Conservation (phyloP, 2,888 invertebrate genomes). For the Laothoe populi region DNA sequence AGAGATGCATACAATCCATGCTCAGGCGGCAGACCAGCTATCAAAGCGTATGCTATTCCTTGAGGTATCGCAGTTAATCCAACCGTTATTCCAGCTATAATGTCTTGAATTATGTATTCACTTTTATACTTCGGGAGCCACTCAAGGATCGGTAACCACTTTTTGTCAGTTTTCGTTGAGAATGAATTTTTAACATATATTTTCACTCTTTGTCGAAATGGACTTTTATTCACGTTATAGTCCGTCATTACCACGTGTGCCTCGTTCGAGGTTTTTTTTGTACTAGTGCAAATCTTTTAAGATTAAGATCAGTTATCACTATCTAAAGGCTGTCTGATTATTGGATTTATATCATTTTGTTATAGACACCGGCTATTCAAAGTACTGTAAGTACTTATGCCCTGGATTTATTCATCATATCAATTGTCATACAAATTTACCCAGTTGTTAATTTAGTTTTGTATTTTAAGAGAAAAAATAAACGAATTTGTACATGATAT, state of each 20-base stretch:
- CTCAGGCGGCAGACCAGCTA: constrained; percentile 89
- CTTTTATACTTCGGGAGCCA: constrained; percentile 91
- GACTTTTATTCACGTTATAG: neutral
- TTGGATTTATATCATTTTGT: neutral
- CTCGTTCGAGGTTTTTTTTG: neutral
- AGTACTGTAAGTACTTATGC: too few relatives aligned
- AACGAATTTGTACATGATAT: too few relatives aligned
- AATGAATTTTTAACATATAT: constrained; percentile 62
- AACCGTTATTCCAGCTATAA: constrained; percentile 94
- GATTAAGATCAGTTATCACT: neutral
- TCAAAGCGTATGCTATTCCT: constrained; percentile 92
- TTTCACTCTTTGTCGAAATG: constrained; percentile 40
- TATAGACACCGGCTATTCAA: too few relatives aligned
- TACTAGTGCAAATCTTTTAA: neutral
- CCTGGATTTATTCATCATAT: too few relatives aligned
- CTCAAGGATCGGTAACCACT: constrained; percentile 86
- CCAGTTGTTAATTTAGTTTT: too few relatives aligned
- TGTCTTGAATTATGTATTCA: constrained; percentile 88
- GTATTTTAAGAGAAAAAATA: too few relatives aligned
- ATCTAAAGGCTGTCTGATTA: neutral
- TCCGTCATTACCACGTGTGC: constrained; percentile 20
- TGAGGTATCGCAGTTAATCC: constrained; percentile 93
- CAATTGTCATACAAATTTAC: too few relatives aligned
- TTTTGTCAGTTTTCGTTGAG: constrained; percentile 70
- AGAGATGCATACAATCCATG: constrained; percentile 96